Conservation (phyloP, 2,888 invertebrate genomes). For the Dysmachus trigonus region DNA sequence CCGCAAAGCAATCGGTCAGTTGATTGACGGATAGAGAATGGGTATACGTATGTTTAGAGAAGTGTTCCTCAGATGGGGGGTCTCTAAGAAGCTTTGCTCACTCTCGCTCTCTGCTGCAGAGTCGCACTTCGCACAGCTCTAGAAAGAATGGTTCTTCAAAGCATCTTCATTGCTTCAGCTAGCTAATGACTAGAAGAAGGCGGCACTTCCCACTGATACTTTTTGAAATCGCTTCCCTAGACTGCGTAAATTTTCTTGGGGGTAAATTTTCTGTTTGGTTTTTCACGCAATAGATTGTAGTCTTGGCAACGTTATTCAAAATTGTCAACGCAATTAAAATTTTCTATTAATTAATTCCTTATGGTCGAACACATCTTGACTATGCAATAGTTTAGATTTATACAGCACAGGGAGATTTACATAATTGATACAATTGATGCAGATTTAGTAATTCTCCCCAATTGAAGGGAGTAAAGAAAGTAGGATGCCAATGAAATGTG, state of each 20-base stretch:
- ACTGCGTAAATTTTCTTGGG: neutral
- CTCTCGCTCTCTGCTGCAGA: neutral
- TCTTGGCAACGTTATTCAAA: neutral
- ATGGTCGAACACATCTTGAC: neutral
- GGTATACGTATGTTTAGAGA: neutral
- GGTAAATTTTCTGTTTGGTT: neutral
- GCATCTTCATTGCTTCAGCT: neutral
- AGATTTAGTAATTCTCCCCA: neutral
- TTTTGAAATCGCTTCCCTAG: neutral
- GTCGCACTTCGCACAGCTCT: neutral
- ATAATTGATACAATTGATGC: neutral
- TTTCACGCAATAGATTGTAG: neutral
- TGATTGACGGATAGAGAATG: neutral
- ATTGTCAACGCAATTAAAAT: neutral
- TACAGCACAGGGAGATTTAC: neutral
- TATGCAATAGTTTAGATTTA: neutral
- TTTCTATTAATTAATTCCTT: neutral
- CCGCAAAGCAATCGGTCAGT: neutral
- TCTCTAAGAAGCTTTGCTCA: neutral
- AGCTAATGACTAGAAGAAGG: neutral
- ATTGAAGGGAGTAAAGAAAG: neutral
- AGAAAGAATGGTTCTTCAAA: neutral
- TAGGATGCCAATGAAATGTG: neutral
- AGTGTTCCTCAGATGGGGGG: neutral
- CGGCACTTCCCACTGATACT: neutral